phyloP scores from a whole-genome alignment of 2,113 vertebrate species.

The Pterocles gutturalis region DNA sequence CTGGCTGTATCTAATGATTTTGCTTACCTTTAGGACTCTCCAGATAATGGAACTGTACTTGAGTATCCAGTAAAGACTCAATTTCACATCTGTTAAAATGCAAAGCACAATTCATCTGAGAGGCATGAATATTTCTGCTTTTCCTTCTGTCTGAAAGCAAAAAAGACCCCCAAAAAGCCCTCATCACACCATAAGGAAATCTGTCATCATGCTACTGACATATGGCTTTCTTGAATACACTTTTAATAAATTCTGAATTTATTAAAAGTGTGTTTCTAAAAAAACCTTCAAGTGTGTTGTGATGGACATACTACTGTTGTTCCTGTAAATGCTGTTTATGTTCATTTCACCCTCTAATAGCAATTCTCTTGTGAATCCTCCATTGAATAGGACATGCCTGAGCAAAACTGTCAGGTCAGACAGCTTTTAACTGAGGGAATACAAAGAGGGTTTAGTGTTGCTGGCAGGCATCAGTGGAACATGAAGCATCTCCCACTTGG shows the following conservation, averaged over 20 bases:
- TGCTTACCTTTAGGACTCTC: neutral
- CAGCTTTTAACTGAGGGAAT: neutral
- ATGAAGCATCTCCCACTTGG: neutral
- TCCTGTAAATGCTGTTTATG: neutral
- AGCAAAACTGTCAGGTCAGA: neutral
- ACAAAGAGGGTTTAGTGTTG: neutral
- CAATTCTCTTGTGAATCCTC: neutral
- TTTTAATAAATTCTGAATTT: neutral
- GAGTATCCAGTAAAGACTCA: neutral
- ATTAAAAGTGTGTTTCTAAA: neutral
- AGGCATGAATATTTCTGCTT: neutral
- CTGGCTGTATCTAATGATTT: neutral
- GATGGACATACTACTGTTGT: neutral
- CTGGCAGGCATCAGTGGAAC: neutral
- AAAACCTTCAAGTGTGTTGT: neutral
- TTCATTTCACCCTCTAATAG: neutral
- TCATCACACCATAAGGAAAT: neutral
- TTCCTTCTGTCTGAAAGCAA: neutral
- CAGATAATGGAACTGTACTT: neutral
- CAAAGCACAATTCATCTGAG: neutral
- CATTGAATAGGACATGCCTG: neutral
- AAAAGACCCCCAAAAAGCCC: neutral
- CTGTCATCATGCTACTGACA: neutral
- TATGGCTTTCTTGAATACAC: neutral
- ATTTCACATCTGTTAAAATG: neutral